phyloP scores from a whole-genome alignment of 2,888 invertebrate species.

The Brachypalpus laphriformis region DNA sequence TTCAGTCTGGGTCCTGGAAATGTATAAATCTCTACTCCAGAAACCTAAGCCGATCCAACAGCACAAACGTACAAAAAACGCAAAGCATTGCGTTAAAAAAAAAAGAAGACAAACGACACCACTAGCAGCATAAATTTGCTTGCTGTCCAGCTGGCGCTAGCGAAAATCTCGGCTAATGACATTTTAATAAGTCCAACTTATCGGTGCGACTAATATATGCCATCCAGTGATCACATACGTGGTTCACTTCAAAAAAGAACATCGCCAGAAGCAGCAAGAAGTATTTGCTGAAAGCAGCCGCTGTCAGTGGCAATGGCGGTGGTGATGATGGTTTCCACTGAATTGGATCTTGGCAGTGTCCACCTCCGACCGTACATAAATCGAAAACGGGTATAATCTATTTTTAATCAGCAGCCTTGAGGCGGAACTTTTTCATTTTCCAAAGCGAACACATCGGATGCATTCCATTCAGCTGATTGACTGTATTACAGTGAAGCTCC shows the following conservation, averaged over 20 bases:
- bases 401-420: conserved; percentile 69
- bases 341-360: conserved; percentile 33
- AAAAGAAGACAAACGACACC: conserved; percentile 65
- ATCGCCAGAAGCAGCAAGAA: conserved; percentile 27
- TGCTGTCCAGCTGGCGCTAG: conserved; percentile 60
- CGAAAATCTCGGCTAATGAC: conserved; percentile 73
- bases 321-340: conserved; percentile 25
- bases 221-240: conserved; percentile 42
- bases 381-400: conserved; percentile 63
- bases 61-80: background rate
- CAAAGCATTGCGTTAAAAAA: conserved; percentile 10
- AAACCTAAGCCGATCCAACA: conserved; percentile 34
- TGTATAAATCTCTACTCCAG: conserved; percentile 63
- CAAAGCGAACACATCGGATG: conserved; percentile 17
- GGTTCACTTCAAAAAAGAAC: conserved; percentile 49
- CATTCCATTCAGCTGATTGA: conserved; percentile 47
- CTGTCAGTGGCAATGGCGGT: conserved; percentile 2
- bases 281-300: conserved; percentile 24
- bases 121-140: conserved; percentile 49
- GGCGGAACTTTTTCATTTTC: conserved; percentile 40
- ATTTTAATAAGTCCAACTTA: conserved; percentile 73
- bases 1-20: conserved; percentile 25
- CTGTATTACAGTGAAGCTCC: conserved; percentile 9
- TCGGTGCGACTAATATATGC: conserved; percentile 44
- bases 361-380: conserved; percentile 31